phyloP scores from a whole-genome alignment of 1,140 invertebrate species.

The Drosophila nigromelanica region DNA sequence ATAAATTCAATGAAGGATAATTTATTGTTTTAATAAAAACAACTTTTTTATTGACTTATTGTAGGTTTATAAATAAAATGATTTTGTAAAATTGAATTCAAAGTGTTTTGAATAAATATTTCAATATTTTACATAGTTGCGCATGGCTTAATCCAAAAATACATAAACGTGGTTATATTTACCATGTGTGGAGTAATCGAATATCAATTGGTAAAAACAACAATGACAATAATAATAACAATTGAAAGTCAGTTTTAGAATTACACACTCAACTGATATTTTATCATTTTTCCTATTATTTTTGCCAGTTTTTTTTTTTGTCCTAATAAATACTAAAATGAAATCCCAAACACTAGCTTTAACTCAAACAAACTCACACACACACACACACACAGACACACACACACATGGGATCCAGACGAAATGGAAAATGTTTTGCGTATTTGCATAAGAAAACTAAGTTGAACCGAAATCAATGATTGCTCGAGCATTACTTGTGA shows the following conservation, averaged over 20 bases:
- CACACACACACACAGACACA: neutral
- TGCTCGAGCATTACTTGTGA: constrained; percentile 59
- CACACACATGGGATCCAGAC: constrained; percentile 32
- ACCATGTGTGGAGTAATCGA: constrained; percentile 12
- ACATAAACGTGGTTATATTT: neutral
- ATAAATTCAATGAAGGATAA: constrained; percentile 5
- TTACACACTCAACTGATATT: constrained; percentile 23
- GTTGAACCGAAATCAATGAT: constrained; percentile 81
- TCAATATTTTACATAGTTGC: too few species aligned
- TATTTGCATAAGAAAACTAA: constrained; percentile 81
- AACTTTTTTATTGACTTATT: neutral
- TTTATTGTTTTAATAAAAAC: constrained; percentile 1
- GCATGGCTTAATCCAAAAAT: too few species aligned
- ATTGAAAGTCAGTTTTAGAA: constrained; percentile 26
- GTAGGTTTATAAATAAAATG: neutral
- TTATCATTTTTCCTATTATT: constrained; percentile 12
- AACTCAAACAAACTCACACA: constrained; percentile 38
- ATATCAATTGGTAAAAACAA: constrained; percentile 27
- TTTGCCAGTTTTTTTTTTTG: constrained; percentile 36
- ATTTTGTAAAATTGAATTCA: too few species aligned
- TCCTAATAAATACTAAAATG: constrained; percentile 71
- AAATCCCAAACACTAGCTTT: constrained; percentile 60
- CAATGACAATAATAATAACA: constrained; percentile 6
- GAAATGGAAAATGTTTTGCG: constrained; percentile 74
- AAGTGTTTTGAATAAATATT: too few species aligned